These are phyloP conservation scores for Aphaenogaster rudis DNA, from an alignment of 1,140 invertebrate genomes.

Conservation along the genomic window DNA sequence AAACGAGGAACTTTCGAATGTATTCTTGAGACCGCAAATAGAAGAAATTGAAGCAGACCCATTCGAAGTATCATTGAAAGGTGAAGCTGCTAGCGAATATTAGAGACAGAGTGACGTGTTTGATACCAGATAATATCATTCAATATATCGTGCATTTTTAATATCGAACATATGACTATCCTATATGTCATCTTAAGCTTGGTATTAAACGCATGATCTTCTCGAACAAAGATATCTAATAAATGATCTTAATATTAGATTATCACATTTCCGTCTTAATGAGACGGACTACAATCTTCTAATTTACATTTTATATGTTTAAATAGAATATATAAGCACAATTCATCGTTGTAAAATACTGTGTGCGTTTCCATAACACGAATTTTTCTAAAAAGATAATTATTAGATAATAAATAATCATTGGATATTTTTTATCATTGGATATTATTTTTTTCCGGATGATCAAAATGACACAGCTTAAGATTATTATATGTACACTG, in stretches of 20 bases:
- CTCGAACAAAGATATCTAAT: not conserved
- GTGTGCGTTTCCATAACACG: not conserved
- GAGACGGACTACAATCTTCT: not conserved
- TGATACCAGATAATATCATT: not conserved
- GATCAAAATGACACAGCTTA: not conserved
- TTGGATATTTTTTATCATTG: too few species aligned
- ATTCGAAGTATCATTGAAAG: slow-evolving; percentile 65
- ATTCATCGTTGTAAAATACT: not conserved
- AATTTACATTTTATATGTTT: not conserved
- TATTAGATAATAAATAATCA: not conserved
- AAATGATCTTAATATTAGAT: not conserved
- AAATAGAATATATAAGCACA: not conserved
- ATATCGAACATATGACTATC: not conserved
- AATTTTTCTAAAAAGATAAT: not conserved
- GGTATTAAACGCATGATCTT: not conserved
- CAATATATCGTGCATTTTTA: not conserved
- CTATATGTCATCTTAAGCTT: too few species aligned
- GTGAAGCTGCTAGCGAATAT: slow-evolving; percentile 34
- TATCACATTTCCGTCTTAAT: not conserved
- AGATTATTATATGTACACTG: not conserved
- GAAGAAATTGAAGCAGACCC: slow-evolving; percentile 59
- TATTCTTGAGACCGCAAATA: slow-evolving; percentile 54
- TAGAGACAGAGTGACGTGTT: not conserved
- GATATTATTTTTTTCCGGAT: not conserved
- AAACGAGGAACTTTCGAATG: slow-evolving; percentile 57